Base-by-base conservation (phyloP, 2,888 invertebrate genomes). In the Hirtodrosophila confusa region DNA sequence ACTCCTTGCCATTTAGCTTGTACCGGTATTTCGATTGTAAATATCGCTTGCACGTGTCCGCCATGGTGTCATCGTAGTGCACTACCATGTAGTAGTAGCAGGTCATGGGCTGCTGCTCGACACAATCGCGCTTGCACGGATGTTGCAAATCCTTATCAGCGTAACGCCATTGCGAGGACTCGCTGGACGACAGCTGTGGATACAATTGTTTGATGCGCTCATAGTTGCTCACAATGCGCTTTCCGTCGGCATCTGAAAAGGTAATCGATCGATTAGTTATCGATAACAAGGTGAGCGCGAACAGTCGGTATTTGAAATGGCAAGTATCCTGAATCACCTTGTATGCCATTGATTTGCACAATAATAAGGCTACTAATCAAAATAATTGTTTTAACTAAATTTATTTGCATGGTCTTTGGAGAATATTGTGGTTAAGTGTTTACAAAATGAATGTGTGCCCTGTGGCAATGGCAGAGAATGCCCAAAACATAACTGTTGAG, bases 31-130 rank as follows among this genome's bases (percentile, higher is more conserved):
- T 83, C 3, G 70, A 39, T 50, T 87, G 78, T 8, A 89, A 72
- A 62, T 88, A 90, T 2, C 83, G 80, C 24, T 80, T 74, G 58
- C 90, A 90, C 3, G 86, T 80, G 1, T 79, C 80, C 10, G 88
- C 75, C 89, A 90, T 88, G 6, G 90, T 90, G 49, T 90, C 89
- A 10, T 90, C 90, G 47, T 89, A 86, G 54, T 90, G 90, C 0
- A 89, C 80, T 3, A 89, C 82, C 78, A 90, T 80, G 35, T 90
- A 89, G 56, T 90, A 90, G 55, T 90, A 90, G 55, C 90, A 90
- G 9, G 88, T 89, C 90, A 89, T 87, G 1, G 82, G 65, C 48
- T 87, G 84, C 39, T 88, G 69, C 3, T 67, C 68, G 3, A 72
- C 60, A 48, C 90, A 90, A 11, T 85, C 78, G 1, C 90, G 88